A percentile compares a stretch with the other conserved stretches of the same genome.
Conservation (phyloP, 2,113 vertebrate species). For the Danio rerio region DNA sequence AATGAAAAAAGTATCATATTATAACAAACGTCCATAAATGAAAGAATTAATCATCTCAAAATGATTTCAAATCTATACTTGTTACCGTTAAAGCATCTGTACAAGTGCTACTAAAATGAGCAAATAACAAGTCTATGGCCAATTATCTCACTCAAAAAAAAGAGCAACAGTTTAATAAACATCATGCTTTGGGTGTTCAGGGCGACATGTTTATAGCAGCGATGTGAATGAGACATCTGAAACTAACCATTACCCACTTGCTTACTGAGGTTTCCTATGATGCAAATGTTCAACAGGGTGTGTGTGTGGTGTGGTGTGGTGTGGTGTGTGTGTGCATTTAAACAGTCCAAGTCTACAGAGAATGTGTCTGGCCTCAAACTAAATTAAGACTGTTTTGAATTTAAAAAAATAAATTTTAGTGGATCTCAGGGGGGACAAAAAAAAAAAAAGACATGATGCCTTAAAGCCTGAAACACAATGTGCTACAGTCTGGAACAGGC, state of each 20-base stretch:
- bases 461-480: constrained; percentile 10
- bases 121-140: neutral
- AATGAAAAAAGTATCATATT: no score
- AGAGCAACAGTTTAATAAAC: neutral
- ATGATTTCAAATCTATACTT: no score
- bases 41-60: no score
- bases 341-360: neutral
- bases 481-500: constrained; percentile 25
- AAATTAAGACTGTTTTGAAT: neutral
- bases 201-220: neutral
- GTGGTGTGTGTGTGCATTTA: no score
- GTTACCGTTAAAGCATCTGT: no score
- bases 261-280: neutral
- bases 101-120: no score
- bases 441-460: neutral
- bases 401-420: neutral
- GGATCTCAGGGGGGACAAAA: neutral
- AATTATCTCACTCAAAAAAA: neutral
- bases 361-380: neutral
- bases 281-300: neutral
- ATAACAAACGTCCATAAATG: no score
- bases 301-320: no score
- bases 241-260: neutral
- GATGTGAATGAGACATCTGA: neutral
- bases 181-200: neutral